Evolutionary conservation across 1,140 invertebrate genomes (phyloP).

Genomic region (Diorhabda sublineata): DNA sequence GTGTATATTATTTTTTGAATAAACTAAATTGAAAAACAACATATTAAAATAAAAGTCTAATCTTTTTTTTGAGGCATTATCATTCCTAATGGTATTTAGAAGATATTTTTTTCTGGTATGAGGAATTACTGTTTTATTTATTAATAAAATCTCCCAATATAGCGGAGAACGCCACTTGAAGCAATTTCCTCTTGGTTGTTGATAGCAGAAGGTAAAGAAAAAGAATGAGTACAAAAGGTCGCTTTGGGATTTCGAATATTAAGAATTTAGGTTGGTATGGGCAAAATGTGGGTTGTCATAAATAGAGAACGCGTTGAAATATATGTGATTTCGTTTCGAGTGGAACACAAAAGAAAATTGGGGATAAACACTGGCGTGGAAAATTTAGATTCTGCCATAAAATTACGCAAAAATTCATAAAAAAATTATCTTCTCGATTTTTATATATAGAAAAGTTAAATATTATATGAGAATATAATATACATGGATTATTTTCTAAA

Average conservation of each 20-base stretch:
- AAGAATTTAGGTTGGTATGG: conserved; percentile 27
- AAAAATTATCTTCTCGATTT: not conserved
- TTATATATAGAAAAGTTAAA: not conserved
- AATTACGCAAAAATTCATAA: not conserved
- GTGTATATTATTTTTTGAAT: too few species aligned
- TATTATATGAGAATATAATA: not conserved
- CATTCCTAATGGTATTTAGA: too few species aligned
- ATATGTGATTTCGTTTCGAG: conserved; percentile 34
- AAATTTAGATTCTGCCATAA: not conserved
- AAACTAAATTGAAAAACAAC: too few species aligned
- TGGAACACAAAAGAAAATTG: conserved; percentile 30
- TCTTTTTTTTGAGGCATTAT: too few species aligned
- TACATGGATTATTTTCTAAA: not conserved
- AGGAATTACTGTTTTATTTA: conserved; percentile 21
- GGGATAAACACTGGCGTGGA: conserved; percentile 7
- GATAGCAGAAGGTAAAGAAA: conserved; percentile 26
- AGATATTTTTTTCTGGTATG: too few species aligned
- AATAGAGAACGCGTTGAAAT: conserved; percentile 37
- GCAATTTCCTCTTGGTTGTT: conserved; percentile 30
- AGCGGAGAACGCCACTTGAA: conserved; percentile 25
- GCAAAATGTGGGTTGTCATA: conserved; percentile 32
- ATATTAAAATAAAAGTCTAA: too few species aligned
- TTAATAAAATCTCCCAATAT: conserved; percentile 23
- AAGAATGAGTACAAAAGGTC: conserved; percentile 27
- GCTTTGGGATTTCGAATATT: conserved; percentile 31